Conservation (phyloP, 2,888 invertebrate species). For the Antitype chi region DNA sequence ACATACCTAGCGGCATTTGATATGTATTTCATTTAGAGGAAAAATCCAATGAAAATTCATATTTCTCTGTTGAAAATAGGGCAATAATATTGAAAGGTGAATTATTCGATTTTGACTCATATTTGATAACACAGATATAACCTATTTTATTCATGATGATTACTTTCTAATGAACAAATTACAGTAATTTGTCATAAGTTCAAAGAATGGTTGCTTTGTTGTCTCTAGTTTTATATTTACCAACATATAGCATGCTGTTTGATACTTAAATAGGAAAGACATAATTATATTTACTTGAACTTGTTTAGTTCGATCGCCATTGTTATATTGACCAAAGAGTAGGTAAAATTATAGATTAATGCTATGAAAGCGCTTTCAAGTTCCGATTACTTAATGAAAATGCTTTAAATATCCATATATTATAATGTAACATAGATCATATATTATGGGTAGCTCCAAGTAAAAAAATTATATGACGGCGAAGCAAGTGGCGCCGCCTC, state of each 20-base stretch:
- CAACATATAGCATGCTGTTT: background rate
- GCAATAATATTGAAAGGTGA: background rate
- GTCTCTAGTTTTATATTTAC: slow-evolving; percentile 16
- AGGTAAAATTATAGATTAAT: slow-evolving; percentile 26
- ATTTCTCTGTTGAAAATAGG: background rate
- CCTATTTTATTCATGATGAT: background rate
- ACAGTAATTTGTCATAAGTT: background rate
- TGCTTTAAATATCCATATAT: background rate
- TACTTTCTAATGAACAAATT: background rate
- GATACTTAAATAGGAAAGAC: background rate
- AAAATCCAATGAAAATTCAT: background rate
- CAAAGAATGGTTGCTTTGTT: background rate
- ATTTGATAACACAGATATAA: background rate
- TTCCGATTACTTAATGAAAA: slow-evolving; percentile 40
- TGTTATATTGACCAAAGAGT: slow-evolving; percentile 1
- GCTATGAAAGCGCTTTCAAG: slow-evolving; percentile 8
- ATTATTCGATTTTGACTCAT: background rate
- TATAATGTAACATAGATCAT: background rate
- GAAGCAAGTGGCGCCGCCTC: too few species aligned
- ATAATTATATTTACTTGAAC: slow-evolving; percentile 25
- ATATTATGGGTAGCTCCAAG: too few species aligned
- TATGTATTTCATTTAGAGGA: background rate
- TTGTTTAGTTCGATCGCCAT: background rate
- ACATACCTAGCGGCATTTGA: background rate
- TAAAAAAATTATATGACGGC: too few species aligned